phyloP scores from a whole-genome alignment of 2,113 vertebrate genomes.

The Parotia lawesii region DNA sequence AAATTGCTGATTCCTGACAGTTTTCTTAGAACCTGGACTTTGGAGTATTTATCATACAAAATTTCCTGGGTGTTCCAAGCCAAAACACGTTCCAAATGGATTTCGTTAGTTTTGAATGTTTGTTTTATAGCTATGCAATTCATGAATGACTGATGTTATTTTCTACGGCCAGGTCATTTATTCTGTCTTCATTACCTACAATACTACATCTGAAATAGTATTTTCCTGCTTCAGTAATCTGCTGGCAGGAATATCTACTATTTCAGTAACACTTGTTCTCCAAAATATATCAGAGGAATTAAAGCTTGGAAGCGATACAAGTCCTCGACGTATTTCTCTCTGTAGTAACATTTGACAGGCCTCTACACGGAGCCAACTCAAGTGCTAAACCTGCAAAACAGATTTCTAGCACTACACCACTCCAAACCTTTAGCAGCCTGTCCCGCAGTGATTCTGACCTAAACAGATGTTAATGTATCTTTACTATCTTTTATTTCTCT shows the following conservation, averaged over 20 bases:
- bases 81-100: not conserved
- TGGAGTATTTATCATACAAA: not conserved
- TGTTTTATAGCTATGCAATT: not conserved
- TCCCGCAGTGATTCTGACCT: not conserved
- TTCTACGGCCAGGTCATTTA: not conserved
- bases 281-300: constrained; percentile 50
- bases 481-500: constrained; percentile 33
- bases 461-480: constrained; percentile 38
- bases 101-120: not conserved
- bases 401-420: not conserved
- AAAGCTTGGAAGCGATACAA: constrained; percentile 42
- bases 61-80: not conserved
- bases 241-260: constrained; percentile 51
- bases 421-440: not conserved
- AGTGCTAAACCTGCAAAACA: constrained; percentile 30
- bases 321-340: constrained; percentile 17
- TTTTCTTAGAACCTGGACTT: not conserved
- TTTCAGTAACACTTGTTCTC: constrained; percentile 54
- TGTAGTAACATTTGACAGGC: constrained; percentile 37
- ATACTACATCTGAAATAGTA: constrained; percentile 2
- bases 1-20: not conserved
- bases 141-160: not conserved
- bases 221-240: constrained; percentile 42
- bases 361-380: not conserved
- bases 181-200: constrained; percentile 43